Conservation (phyloP, 2,113 vertebrate genomes). For the Cromileptes altivelis region DNA sequence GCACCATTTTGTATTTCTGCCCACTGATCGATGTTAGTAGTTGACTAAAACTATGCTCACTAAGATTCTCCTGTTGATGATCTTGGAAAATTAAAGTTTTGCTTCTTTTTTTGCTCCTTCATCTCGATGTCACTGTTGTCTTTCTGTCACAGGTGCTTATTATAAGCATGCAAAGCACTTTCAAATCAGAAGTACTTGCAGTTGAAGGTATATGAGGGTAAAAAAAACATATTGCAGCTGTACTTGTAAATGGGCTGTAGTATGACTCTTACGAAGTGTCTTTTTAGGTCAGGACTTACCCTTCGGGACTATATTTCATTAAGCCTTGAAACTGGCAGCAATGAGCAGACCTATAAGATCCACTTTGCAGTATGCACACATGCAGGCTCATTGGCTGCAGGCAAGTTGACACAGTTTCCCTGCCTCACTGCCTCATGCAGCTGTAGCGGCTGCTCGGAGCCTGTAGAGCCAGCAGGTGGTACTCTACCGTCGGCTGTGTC, state of each 20-base stretch:
- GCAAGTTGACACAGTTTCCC: constrained; percentile 54
- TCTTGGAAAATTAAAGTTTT: constrained; percentile 60
- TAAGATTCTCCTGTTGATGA: constrained; percentile 47
- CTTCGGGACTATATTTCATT: constrained; percentile 28
- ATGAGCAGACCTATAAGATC: constrained; percentile 25
- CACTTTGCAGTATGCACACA: constrained; percentile 21
- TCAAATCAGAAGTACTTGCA: too few relatives aligned
- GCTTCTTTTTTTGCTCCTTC: constrained; percentile 51
- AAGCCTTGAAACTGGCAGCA: constrained; percentile 23
- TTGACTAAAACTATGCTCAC: constrained; percentile 12
- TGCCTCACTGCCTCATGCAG: constrained; percentile 23
- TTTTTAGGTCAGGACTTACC: constrained; percentile 46
- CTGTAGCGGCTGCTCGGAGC: constrained; percentile 42
- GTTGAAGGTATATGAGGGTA: neutral
- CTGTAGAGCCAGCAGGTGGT: constrained; percentile 67
- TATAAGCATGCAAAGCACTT: neutral
- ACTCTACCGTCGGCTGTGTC: constrained; percentile 18
- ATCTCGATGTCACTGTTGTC: constrained; percentile 3
- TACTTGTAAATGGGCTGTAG: constrained; percentile 4
- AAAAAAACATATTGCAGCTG: neutral
- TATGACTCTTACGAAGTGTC: constrained; percentile 3
- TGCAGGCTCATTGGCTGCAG: constrained; percentile 43
- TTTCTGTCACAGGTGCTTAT: neutral
- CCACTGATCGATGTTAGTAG: constrained; percentile 17
- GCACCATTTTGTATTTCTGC: constrained; percentile 16